Evolutionary conservation across 2,888 invertebrate genomes (phyloP), one percentile per base, ranked within the genome.

Genomic region (Epirrhoe alternata): DNA sequence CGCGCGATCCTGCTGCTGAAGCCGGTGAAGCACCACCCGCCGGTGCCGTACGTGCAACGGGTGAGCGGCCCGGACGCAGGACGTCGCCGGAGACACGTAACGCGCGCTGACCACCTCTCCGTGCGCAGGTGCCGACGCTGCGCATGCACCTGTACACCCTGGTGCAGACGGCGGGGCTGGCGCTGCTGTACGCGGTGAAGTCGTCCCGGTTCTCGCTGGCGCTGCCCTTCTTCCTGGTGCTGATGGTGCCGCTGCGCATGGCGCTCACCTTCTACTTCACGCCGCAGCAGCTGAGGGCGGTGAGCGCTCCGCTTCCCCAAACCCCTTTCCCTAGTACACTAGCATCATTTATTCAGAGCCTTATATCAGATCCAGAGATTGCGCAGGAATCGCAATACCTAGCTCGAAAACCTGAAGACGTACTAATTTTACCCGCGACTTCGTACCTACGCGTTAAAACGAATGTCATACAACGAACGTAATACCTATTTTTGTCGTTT

Each of bases 21-120:
- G 95, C 99, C 99, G 0, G 97, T 97, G 7, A 99, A 99, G 88
- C 98, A 99, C 89, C 98, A 99, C 89, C 98, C 99, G 4, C 96
- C 97, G 77, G 96, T 97, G 17, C 95, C 97, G 7, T 99, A 98
- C 87, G 98, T 99, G 49, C 94, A 97, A 77, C 95, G 97, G 89
- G 98, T 97, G 81, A 94, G 95, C n/a, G n/a, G n/a, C n/a, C n/a
- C n/a, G n/a, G n/a, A n/a, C n/a, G n/a, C n/a, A n/a, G n/a, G n/a
- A n/a, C n/a, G n/a, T n/a, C n/a, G n/a, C n/a, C n/a, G n/a, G n/a
- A n/a, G n/a, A n/a, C n/a, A n/a, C n/a, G n/a, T n/a, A n/a, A n/a
- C n/a, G n/a, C n/a, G n/a, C n/a, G 35, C 35, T n/a, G 55, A 30
- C 47, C 8, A n/a, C 5, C 6, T 12, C 6, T n/a, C 8, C 8